These are phyloP conservation scores for Hoplias malabaricus DNA, from an alignment of 2,113 vertebrate species.

Conservation along the genomic window DNA sequence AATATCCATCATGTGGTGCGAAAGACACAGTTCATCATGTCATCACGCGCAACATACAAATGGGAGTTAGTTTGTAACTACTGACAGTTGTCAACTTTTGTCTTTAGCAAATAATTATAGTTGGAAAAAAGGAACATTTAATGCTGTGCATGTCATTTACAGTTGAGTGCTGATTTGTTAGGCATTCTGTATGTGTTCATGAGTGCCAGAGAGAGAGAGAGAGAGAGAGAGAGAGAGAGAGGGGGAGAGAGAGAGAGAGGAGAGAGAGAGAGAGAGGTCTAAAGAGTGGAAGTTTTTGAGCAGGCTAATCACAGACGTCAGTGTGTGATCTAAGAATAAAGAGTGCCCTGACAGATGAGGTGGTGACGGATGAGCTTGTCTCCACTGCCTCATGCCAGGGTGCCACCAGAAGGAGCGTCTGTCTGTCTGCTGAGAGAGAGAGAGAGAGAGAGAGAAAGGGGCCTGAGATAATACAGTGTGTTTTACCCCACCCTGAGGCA, in stretches of 20 bases:
- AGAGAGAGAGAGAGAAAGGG: conserved; percentile 35
- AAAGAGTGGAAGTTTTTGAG: conserved; percentile 51
- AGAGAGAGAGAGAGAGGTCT: conserved; percentile 32
- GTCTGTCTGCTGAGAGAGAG: conserved; percentile 69
- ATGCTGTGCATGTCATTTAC: conserved; percentile 53
- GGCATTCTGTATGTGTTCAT: conserved; percentile 38
- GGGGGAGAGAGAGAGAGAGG: conserved; percentile 24
- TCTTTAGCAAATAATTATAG: conserved; percentile 59
- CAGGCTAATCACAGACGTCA: conserved; percentile 67
- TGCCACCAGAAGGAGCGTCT: conserved; percentile 75
- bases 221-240: conserved; percentile 40
- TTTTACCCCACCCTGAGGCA: conserved; percentile 44
- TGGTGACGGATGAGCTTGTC: conserved; percentile 70
- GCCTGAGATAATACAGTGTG: conserved; percentile 39
- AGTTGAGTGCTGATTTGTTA: conserved; percentile 55
- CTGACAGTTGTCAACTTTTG: conserved; percentile 58
- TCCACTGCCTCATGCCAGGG: conserved; percentile 68
- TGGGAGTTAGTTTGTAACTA: conserved; percentile 52
- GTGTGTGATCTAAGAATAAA: conserved; percentile 75
- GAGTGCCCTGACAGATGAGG: conserved; percentile 71
- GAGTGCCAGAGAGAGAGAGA: conserved; percentile 20
- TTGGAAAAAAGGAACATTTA: conserved; percentile 53
- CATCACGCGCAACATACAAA: conserved; percentile 45
- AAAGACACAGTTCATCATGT: conserved; percentile 55
- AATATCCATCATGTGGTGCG: conserved; percentile 49